Evolutionary conservation across 2,888 invertebrate genomes (phyloP), one percentile per base, ranked within the genome.

Genomic region (Leptogaster cylindrica): DNA sequence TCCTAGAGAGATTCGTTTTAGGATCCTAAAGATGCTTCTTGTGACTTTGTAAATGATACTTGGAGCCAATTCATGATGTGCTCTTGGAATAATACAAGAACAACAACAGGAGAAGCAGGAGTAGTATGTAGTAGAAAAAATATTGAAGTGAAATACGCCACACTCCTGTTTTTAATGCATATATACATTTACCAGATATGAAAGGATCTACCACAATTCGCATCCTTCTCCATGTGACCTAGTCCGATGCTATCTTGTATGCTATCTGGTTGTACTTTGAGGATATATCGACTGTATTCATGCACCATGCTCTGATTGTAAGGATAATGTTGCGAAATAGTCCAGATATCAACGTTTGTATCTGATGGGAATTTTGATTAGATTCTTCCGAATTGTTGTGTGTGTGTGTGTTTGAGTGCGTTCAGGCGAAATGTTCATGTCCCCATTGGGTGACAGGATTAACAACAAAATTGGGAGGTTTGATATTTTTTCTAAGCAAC

Each of bases 1-100:
- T 61, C 44, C 61, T 44, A 61, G 61, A 61, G 61, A 61, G 61
- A 61, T 61, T 61, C 61, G 44, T 44, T 61, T 61, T 31, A 27
- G 61, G 61, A 16, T 44, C 25, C 61, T 44, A 61, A 61, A 61
- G 61, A 61, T 61, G 61, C 61, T 61, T 44, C 61, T 61, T 61
- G 61, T 61, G 61, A 61, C 61, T 61, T 61, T 61, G 61, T 61
- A 61, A 61, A 61, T 61, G 61, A 61, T 61, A 61, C 61, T 61
- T 61, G 61, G 61, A 41, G 61, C 61, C 61, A 61, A 61, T 61
- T 61, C 61, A 61, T 61, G 61, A 61, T 61, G 61, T 61, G 41
- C 61, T 61, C 44, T 23, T 44, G 44, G 61, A 61, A 61, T 61
- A 61, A 61, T 28, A 61, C 44, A 61, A 48, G n/a, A n/a, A n/a